Evolutionary conservation across 2,888 invertebrate genomes (phyloP), one percentile per base, ranked within the genome.

Genomic region (Melanostoma scalare): DNA sequence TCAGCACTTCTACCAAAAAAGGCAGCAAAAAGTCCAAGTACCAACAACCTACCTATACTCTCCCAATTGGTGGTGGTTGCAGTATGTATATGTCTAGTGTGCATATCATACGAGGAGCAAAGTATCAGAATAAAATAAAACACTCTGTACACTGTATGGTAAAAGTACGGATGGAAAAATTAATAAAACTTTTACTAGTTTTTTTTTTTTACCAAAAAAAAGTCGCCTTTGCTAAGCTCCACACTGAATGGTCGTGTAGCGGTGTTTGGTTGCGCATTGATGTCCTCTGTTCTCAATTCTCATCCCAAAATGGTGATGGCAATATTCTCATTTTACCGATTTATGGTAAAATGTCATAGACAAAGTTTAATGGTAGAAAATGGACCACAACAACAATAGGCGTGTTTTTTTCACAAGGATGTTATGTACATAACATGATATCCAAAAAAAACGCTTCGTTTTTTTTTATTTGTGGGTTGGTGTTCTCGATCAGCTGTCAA

Each of bases 301-400:
- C 60, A 20, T 71, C 52, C 65, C 42, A 6, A 8, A 61, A 40
- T 6, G 35, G 35, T 20, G 67, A 56, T 52, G 67, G 79, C 71
- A 75, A 84, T 84, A 84, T 84, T 67, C 84, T 79, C 79, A 79
- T 84, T 84, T 67, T 69, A 84, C 79, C 84, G 71, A 84, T 79
- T 79, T 79, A 84, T 84, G 74, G 74, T 61, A 79, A 84, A 84
- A 69, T 84, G 84, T 79, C 84, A 84, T 79, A 84, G 84, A 84
- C 84, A 84, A 84, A 84, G 84, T 84, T 84, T 79, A 71, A 79
- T 79, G 71, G 74, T 68, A 69, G 55, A 72, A 81, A 81, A 81
- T 71, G 44, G 67, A 69, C 74, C 73, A 75, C 71, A 73, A 31
- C 61, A 60, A 48, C 48, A 30, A n/a, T n/a, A n/a, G n/a, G n/a